These are phyloP conservation scores for Thamnaconus septentrionalis DNA, from an alignment of 2,113 vertebrate species.

Conservation along the genomic window DNA sequence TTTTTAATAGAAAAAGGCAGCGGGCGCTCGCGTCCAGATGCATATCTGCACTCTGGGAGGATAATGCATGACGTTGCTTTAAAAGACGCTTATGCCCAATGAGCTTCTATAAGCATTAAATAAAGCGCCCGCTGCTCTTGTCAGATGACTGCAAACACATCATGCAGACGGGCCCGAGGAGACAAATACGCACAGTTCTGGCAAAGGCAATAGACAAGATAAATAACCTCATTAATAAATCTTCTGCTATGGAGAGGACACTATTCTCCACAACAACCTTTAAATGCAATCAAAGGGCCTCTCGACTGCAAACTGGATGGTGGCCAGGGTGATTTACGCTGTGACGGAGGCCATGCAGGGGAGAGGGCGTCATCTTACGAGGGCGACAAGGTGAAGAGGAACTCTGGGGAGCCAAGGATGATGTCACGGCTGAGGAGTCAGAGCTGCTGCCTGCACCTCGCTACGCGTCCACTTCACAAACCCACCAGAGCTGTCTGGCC, in stretches of 20 bases:
- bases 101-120: slow-evolving; percentile 9
- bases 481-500: slow-evolving; percentile 3
- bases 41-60: slow-evolving; percentile 31
- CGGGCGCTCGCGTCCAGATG: slow-evolving; percentile 21
- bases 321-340: slow-evolving; percentile 35
- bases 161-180: slow-evolving; percentile 15
- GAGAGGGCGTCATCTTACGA: slow-evolving; percentile 15
- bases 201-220: slow-evolving; percentile 7
- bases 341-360: slow-evolving; percentile 17
- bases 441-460: not conserved
- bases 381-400: slow-evolving; percentile 48
- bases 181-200: slow-evolving; percentile 25
- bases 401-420: not conserved
- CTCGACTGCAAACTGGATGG: slow-evolving; percentile 25
- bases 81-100: slow-evolving; percentile 21
- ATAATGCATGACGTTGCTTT: slow-evolving; percentile 36
- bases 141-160: slow-evolving; percentile 34
- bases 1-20: slow-evolving; percentile 29
- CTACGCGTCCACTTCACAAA: slow-evolving; percentile 14
- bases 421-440: slow-evolving; percentile 1
- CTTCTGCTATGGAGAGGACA: slow-evolving; percentile 18
- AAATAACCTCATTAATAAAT: slow-evolving; percentile 41
- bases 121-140: slow-evolving; percentile 23
- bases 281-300: slow-evolving; percentile 49
- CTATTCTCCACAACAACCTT: slow-evolving; percentile 28